phyloP scores from a whole-genome alignment of 2,797 vertebrate genomes.

The Podarcis lilfordi region DNA sequence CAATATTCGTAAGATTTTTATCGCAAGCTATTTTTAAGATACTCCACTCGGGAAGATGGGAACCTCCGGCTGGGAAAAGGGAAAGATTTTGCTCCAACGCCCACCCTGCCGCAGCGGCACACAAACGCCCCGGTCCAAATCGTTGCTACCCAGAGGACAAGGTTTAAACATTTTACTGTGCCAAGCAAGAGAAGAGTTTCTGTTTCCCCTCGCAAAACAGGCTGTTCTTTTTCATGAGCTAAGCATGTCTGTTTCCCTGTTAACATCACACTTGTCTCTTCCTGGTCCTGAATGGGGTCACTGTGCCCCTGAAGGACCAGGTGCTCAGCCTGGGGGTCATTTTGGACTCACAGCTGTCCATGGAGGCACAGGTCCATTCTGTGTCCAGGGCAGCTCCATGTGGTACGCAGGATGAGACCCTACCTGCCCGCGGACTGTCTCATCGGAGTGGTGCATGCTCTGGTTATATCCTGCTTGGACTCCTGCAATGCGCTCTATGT shows the following conservation, averaged over 20 bases:
- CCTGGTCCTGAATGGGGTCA: too few species aligned
- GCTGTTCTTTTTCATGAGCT: not conserved
- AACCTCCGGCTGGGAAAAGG: conserved; percentile 18
- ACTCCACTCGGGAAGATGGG: conserved; percentile 1
- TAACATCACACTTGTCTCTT: not conserved
- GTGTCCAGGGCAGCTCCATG: too few species aligned
- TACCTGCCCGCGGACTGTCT: too few species aligned
- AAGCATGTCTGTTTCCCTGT: not conserved
- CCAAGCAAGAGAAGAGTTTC: not conserved
- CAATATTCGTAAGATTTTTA: conserved; percentile 58
- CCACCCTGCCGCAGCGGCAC: not conserved
- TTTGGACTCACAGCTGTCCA: too few species aligned
- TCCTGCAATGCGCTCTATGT: too few species aligned
- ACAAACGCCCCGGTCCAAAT: not conserved
- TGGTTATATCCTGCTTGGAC: too few species aligned
- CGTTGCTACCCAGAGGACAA: not conserved
- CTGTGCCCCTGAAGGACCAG: too few species aligned
- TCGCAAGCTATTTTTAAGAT: conserved; percentile 55
- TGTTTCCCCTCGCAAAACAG: rapidly evolving
- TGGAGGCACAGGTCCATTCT: too few species aligned
- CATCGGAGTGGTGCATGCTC: too few species aligned
- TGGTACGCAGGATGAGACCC: too few species aligned
- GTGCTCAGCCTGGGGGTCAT: too few species aligned
- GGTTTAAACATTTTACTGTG: not conserved
- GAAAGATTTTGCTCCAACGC: not conserved